These are phyloP conservation scores for Takifugu ocellatus DNA, from an alignment of 2,797 vertebrate species.

Conservation along the genomic window DNA sequence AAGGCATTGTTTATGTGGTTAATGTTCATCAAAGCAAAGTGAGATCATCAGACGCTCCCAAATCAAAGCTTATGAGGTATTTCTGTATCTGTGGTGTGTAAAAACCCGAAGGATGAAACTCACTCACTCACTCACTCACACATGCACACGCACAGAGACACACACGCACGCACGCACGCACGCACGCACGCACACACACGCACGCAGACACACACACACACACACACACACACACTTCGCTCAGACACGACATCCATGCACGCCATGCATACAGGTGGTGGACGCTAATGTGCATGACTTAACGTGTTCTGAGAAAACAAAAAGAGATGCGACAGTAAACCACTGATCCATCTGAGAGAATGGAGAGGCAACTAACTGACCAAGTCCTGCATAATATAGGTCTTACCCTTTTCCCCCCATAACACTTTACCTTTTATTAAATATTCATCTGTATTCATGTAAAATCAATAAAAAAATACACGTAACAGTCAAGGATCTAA, in stretches of 20 bases:
- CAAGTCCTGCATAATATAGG: slow-evolving; percentile 82
- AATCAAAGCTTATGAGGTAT: slow-evolving; percentile 84
- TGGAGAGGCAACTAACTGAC: slow-evolving; percentile 82
- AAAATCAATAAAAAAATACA: slow-evolving; percentile 85
- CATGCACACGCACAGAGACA: slow-evolving; percentile 4
- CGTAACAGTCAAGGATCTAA: slow-evolving; percentile 86
- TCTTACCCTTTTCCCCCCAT: slow-evolving; percentile 60
- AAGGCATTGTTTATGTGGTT: slow-evolving; percentile 97
- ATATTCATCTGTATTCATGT: slow-evolving; percentile 82
- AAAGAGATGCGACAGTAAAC: slow-evolving; percentile 67
- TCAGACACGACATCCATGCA: background rate
- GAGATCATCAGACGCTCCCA: slow-evolving; percentile 65
- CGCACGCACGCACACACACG: slow-evolving; percentile 1
- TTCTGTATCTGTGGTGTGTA: slow-evolving; percentile 77
- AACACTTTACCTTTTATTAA: slow-evolving; percentile 79
- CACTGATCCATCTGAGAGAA: slow-evolving; percentile 73
- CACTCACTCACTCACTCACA: slow-evolving; percentile 11
- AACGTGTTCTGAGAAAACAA: slow-evolving; percentile 65
- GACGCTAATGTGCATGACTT: slow-evolving; percentile 73
- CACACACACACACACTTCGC: background rate
- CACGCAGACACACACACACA: background rate
- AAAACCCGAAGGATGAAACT: slow-evolving; percentile 67
- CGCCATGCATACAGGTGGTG: slow-evolving; percentile 40
- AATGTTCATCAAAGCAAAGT: slow-evolving; percentile 83
- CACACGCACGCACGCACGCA: background rate